Evolutionary conservation across 2,797 vertebrate species (phyloP).

Genomic region (Tarsius wallacei): DNA sequence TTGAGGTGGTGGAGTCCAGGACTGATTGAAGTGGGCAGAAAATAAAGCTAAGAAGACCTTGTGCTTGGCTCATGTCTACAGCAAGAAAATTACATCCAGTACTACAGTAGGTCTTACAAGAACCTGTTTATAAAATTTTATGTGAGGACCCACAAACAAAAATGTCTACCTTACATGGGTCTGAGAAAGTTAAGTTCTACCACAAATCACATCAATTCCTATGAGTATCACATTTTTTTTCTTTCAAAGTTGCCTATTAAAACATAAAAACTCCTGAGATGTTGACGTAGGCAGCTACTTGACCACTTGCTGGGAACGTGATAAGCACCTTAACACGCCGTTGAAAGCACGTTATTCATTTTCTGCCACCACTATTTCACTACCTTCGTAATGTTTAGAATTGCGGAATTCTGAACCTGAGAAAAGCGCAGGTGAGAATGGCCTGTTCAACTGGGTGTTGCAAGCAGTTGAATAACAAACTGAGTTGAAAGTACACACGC

Average conservation of each 20-base stretch:
- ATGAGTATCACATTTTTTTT: neutral
- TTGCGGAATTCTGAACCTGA: conserved; percentile 15
- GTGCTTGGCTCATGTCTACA: neutral
- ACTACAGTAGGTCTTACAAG: neutral
- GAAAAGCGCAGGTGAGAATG: conserved; percentile 36
- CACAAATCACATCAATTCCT: neutral
- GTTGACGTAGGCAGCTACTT: conserved; percentile 27
- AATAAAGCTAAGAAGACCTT: neutral
- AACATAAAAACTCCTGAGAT: conserved; percentile 39
- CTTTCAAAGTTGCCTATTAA: conserved; percentile 60
- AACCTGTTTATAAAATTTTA: neutral
- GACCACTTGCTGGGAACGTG: conserved; percentile 29
- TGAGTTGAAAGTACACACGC: conserved; percentile 1
- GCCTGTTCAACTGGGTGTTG: conserved; percentile 37
- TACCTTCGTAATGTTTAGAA: conserved; percentile 60
- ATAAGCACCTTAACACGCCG: conserved; percentile 8
- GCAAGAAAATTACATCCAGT: neutral
- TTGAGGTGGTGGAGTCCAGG: neutral
- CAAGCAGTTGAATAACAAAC: conserved; percentile 47
- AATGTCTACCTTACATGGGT: neutral
- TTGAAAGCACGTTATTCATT: conserved; percentile 57
- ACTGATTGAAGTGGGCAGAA: neutral
- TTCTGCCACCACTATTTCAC: neutral
- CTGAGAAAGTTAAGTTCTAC: conserved; percentile 42
- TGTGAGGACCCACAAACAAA: conserved; percentile 38